These are phyloP conservation scores for Heliornis fulica DNA, from an alignment of 2,113 vertebrate genomes.

Conservation along the genomic window DNA sequence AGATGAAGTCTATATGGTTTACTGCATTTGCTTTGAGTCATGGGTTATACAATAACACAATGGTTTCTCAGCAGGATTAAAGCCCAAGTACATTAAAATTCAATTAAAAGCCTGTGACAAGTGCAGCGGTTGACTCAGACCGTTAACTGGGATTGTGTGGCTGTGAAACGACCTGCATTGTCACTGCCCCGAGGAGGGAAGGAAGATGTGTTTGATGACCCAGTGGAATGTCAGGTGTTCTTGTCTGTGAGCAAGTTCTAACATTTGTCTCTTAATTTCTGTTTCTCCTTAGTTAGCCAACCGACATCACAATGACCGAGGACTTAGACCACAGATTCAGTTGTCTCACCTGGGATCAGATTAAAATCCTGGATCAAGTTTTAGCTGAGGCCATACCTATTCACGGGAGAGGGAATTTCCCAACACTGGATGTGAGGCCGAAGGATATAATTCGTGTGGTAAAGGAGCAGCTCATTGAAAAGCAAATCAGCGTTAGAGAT, in stretches of 20 bases:
- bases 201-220: not conserved
- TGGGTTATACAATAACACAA: not conserved
- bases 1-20: not conserved
- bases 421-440: constrained; percentile 91
- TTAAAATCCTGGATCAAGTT: constrained; percentile 85
- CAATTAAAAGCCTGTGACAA: constrained; percentile 43
- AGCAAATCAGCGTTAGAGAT: constrained; percentile 86
- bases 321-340: constrained; percentile 85
- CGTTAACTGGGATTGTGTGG: not conserved
- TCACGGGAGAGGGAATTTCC: constrained; percentile 95
- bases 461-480: constrained; percentile 82
- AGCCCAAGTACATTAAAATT: constrained; percentile 39
- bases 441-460: constrained; percentile 92
- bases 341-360: constrained; percentile 89
- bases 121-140: constrained; percentile 34
- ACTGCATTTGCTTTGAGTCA: constrained; percentile 36
- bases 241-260: not conserved
- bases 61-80: constrained; percentile 29
- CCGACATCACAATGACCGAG: constrained; percentile 83
- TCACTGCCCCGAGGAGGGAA: not conserved
- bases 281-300: constrained; percentile 43
- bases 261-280: constrained; percentile 23
- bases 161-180: not conserved
- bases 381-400: constrained; percentile 89
- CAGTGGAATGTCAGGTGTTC: not conserved